Conservation (phyloP, 1,140 invertebrate species). For the Saccostrea glomerata region DNA sequence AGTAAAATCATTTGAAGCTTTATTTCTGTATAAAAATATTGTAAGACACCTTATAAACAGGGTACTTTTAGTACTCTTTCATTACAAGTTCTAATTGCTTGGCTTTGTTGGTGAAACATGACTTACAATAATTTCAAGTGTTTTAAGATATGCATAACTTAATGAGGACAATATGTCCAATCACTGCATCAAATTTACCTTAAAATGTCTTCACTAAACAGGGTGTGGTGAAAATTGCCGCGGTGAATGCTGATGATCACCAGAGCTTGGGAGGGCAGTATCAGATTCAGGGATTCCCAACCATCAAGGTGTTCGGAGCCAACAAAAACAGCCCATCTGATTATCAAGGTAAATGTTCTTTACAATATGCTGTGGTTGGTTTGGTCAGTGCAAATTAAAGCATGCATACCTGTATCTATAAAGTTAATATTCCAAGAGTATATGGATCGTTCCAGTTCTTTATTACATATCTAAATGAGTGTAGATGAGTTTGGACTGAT, state of each 20-base stretch:
- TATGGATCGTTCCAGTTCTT: too few species aligned
- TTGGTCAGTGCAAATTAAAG: neutral
- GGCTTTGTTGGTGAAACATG: too few species aligned
- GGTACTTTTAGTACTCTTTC: too few species aligned
- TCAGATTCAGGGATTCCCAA: slow-evolving; percentile 95
- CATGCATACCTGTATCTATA: too few species aligned
- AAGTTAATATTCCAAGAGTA: too few species aligned
- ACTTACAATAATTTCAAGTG: too few species aligned
- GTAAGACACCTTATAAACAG: too few species aligned
- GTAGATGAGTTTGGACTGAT: too few species aligned
- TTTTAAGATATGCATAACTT: too few species aligned
- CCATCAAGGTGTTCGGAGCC: slow-evolving; percentile 95
- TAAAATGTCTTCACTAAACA: slow-evolving; percentile 69
- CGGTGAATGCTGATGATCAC: slow-evolving; percentile 94
- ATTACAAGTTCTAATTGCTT: too few species aligned
- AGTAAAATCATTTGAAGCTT: slow-evolving; percentile 80
- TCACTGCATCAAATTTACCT: neutral
- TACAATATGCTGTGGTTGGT: neutral
- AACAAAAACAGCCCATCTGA: slow-evolving; percentile 93
- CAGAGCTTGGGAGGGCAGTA: slow-evolving; percentile 89
- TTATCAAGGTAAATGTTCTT: slow-evolving; percentile 84
- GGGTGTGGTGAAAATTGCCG: slow-evolving; percentile 96
- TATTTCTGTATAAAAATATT: neutral
- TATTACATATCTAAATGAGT: too few species aligned
- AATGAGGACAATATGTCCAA: too few species aligned